Evolutionary conservation across 2,113 vertebrate genomes (phyloP).

Genomic region (Picathartes gymnocephalus): DNA sequence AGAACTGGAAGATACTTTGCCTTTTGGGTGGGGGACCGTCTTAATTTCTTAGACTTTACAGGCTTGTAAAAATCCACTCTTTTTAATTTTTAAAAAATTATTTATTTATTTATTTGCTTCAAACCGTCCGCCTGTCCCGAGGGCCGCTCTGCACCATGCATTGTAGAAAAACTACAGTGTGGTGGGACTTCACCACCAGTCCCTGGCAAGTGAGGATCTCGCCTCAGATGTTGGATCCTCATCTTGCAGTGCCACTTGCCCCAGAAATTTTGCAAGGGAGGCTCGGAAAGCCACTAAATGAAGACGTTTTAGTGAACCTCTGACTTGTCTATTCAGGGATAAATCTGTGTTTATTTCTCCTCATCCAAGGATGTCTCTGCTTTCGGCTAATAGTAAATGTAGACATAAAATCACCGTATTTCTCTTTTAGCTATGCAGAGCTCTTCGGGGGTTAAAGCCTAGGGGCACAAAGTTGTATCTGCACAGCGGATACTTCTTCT

Average conservation of each 20-base stretch:
- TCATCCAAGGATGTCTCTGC: neutral
- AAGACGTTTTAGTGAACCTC: neutral
- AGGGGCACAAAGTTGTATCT: neutral
- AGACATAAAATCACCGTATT: accelerated
- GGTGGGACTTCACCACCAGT: accelerated
- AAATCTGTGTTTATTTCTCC: neutral
- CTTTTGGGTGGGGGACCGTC: accelerated
- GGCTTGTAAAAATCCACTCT: neutral
- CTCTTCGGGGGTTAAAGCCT: accelerated
- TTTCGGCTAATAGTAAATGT: neutral
- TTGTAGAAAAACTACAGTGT: neutral
- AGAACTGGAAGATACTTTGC: neutral
- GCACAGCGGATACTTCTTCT: neutral
- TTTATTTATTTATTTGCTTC: neutral
- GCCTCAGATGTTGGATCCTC: accelerated
- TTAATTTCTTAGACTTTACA: neutral
- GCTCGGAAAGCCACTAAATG: neutral
- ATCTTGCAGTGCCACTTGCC: neutral
- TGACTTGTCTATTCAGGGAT: too few relatives aligned
- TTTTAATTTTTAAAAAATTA: neutral
- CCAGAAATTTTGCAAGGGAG: accelerated
- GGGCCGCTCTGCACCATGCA: accelerated
- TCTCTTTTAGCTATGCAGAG: neutral
- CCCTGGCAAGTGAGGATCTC: accelerated
- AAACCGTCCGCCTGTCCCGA: accelerated